A percentile compares a stretch with the other conserved stretches of the same genome.
Evolutionary conservation across 2,888 invertebrate genomes (phyloP).

Genomic region (Sphaeridia pumilis): DNA sequence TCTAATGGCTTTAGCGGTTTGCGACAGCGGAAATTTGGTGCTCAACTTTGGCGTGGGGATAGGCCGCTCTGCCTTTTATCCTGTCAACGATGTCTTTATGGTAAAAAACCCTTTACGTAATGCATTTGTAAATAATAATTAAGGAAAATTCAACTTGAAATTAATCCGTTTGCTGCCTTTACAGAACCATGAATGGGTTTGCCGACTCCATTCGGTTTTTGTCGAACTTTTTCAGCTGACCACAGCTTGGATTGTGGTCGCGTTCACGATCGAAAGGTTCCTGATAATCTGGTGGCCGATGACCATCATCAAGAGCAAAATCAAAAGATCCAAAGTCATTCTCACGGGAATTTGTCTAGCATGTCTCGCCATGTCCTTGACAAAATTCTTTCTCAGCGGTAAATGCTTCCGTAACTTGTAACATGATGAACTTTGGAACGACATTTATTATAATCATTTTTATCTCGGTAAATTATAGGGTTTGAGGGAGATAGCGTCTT

Average conservation of each 20-base stretch:
- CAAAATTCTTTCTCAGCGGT: slow-evolving; percentile 40
- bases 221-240: slow-evolving; percentile 39
- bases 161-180: too few relatives aligned
- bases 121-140: too few relatives aligned
- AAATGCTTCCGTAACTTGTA: too few relatives aligned
- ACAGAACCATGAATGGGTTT: slow-evolving; percentile 34
- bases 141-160: too few relatives aligned
- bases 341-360: slow-evolving; percentile 13
- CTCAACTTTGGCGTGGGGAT: slow-evolving; percentile 40
- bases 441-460: too few relatives aligned
- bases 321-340: slow-evolving; percentile 20
- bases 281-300: slow-evolving; percentile 34
- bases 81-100: slow-evolving; percentile 39
- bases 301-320: slow-evolving; percentile 15
- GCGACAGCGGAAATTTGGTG: slow-evolving; percentile 40
- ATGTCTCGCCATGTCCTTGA: slow-evolving; percentile 37
- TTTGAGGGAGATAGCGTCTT: slow-evolving; percentile 41
- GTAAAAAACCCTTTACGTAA: slow-evolving; percentile 37
- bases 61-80: slow-evolving; percentile 37
- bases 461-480: slow-evolving; percentile 36
- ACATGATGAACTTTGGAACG: too few relatives aligned
- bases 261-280: slow-evolving; percentile 39
- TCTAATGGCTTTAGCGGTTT: slow-evolving; percentile 39
- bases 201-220: slow-evolving; percentile 34
- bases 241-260: slow-evolving; percentile 41